A percentile compares a stretch with the other conserved stretches of the same genome.
Evolutionary conservation across 1,140 invertebrate genomes (phyloP).

Genomic region (Drosophila watanabei): DNA sequence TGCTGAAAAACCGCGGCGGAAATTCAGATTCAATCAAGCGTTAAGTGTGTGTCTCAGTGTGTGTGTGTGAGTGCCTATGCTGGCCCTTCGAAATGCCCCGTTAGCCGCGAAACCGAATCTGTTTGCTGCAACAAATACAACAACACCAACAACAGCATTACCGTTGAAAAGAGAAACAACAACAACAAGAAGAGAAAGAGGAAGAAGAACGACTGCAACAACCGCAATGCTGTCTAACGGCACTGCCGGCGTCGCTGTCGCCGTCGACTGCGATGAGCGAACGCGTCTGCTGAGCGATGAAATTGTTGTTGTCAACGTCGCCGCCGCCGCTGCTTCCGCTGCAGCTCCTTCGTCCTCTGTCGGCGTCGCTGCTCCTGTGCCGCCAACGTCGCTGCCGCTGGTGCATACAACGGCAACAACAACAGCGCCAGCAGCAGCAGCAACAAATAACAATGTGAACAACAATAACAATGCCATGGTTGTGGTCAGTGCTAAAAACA

Average conservation of each 20-base stretch:
- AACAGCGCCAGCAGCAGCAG: slow-evolving; percentile 17
- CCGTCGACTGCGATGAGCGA: slow-evolving; percentile 66
- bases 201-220: slow-evolving; percentile 19
- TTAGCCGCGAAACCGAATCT: slow-evolving; percentile 46
- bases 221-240: slow-evolving; percentile 64
- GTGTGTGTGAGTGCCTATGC: slow-evolving; percentile 48
- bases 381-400: slow-evolving; percentile 68
- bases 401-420: slow-evolving; percentile 62
- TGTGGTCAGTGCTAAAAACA: slow-evolving; percentile 39
- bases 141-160: slow-evolving; percentile 11
- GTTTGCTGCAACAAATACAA: slow-evolving; percentile 40
- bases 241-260: slow-evolving; percentile 22
- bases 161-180: neutral
- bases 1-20: slow-evolving; percentile 16
- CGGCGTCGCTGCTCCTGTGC: slow-evolving; percentile 38
- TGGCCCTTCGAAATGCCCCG: slow-evolving; percentile 62
- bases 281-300: slow-evolving; percentile 63
- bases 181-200: slow-evolving; percentile 3
- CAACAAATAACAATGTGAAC: slow-evolving; percentile 58
- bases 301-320: slow-evolving; percentile 31
- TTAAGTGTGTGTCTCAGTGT: slow-evolving; percentile 30
- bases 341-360: slow-evolving; percentile 15
- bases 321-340: slow-evolving; percentile 1
- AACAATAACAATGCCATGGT: slow-evolving; percentile 45
- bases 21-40: slow-evolving; percentile 79